Conservation (phyloP, 1,140 invertebrate species). For the Microplitis mediator region DNA sequence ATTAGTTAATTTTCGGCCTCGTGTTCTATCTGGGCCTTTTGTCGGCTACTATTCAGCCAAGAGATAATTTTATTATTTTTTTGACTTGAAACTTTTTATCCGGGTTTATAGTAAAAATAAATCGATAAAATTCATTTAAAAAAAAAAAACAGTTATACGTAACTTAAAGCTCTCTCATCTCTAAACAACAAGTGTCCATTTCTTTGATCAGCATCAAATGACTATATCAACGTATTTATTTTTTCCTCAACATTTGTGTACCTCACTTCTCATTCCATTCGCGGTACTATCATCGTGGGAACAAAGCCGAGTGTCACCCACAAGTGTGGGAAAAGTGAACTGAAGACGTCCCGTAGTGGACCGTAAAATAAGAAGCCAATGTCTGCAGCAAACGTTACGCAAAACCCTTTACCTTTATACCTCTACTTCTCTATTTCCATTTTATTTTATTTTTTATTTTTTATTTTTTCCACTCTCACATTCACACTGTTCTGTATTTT, state of each 20-base stretch:
- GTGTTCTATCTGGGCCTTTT: no score
- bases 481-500: neutral
- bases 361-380: constrained; percentile 9
- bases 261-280: no score
- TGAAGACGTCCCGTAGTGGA: neutral
- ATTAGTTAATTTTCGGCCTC: no score
- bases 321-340: constrained; percentile 8
- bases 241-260: neutral
- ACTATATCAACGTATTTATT: neutral
- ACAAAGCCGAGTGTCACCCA: constrained; percentile 6
- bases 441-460: constrained; percentile 27
- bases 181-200: constrained; percentile 2
- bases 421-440: neutral
- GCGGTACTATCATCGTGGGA: neutral
- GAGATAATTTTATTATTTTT: no score
- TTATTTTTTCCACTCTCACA: constrained; percentile 1
- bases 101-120: no score
- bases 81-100: no score
- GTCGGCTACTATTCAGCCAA: no score
- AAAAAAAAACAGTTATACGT: no score
- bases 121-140: no score
- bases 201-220: neutral
- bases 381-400: neutral
- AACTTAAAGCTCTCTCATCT: neutral
- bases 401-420: neutral